Base-by-base conservation (phyloP, 2,797 vertebrate species). In the Danio albolineatus region DNA sequence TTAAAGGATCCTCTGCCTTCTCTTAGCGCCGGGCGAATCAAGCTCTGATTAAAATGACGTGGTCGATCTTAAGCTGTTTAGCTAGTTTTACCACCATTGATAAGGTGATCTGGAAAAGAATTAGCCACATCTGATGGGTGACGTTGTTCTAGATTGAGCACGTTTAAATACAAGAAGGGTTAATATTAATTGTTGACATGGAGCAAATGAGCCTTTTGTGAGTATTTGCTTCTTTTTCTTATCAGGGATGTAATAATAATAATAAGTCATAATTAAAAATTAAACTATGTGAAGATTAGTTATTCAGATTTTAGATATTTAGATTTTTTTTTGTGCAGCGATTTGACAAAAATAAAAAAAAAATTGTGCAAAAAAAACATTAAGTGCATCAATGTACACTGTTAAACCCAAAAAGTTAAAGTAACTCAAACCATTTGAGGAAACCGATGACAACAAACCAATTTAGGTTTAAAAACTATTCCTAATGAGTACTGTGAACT, bases 41-140 rank as follows among this genome's bases (percentile, higher is more conserved):
- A 86, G 82, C 73, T 60, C 82, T 80, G 78, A 80, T 85, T 86
- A 83, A 84, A 79, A 79, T 86, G 85, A 87, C 76, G 76, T 84
- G 65, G 67, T 13, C 71, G 67, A 81, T 82, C 76, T 78, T 86
- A 89, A 86, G 79, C 69, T 70, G 71, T 81, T 87, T 84, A 84
- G 54, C 79, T 57, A 54, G 82, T 56, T 80, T 81, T 77, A 70
- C 49, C 12, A 12, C 69, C 64, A 75, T 65, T 77, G 79, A 79
- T 85, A 73, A 83, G 76, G 62, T 39, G 73, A 82, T 82, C 60
- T 54, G 16, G 53, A 73, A 57, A 43, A 62, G 56, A 83, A 67
- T 53, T 81, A 71, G 81, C 59, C 69, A 62, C 79, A 66, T 71
- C 48, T 62, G 13, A 53, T 4, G 19, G 64, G 36, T 80, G 48